Evolutionary conservation across 2,888 invertebrate species (phyloP).

Genomic region (Lathronympha strigana): DNA sequence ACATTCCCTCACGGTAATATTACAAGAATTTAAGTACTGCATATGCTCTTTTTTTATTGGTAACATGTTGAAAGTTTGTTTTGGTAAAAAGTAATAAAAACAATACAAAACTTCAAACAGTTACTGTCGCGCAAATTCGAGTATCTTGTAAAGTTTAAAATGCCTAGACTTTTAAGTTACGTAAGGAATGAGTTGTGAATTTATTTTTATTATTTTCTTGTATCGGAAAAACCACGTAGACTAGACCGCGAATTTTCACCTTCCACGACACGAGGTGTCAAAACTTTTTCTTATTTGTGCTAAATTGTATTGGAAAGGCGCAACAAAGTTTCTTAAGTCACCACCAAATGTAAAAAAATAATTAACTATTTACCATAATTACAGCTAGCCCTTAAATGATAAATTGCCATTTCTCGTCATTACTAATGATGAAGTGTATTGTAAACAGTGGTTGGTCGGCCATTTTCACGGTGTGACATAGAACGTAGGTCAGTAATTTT

Average conservation of each 20-base stretch:
- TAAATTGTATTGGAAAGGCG: slow-evolving; percentile 43
- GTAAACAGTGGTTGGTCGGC: slow-evolving; percentile 88
- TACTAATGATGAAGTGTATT: slow-evolving; percentile 74
- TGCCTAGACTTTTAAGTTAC: slow-evolving; percentile 28
- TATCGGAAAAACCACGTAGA: slow-evolving; percentile 55
- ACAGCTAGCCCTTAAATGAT: slow-evolving; percentile 52
- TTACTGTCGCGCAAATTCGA: slow-evolving; percentile 6
- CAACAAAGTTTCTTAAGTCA: slow-evolving; percentile 42
- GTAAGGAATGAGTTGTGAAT: slow-evolving; percentile 23
- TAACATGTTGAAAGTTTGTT: slow-evolving; percentile 59
- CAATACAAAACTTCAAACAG: not conserved
- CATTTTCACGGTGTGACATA: slow-evolving; percentile 89
- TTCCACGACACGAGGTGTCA: slow-evolving; percentile 53
- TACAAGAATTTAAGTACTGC: slow-evolving; percentile 61
- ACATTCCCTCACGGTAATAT: slow-evolving; percentile 56
- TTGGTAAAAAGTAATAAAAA: slow-evolving; percentile 15
- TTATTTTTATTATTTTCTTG: slow-evolving; percentile 46
- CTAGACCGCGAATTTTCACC: slow-evolving; percentile 61
- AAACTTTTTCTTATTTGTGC: slow-evolving; percentile 57
- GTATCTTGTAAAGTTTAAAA: slow-evolving; percentile 6
- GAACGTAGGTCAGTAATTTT: slow-evolving; percentile 84
- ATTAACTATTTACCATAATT: slow-evolving; percentile 60
- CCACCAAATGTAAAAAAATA: slow-evolving; percentile 53
- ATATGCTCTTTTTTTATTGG: slow-evolving; percentile 65
- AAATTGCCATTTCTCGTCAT: slow-evolving; percentile 53